Evolutionary conservation across 2,797 vertebrate genomes (phyloP), one percentile per base, ranked within the genome.

Genomic region (Chelon labrosus): DNA sequence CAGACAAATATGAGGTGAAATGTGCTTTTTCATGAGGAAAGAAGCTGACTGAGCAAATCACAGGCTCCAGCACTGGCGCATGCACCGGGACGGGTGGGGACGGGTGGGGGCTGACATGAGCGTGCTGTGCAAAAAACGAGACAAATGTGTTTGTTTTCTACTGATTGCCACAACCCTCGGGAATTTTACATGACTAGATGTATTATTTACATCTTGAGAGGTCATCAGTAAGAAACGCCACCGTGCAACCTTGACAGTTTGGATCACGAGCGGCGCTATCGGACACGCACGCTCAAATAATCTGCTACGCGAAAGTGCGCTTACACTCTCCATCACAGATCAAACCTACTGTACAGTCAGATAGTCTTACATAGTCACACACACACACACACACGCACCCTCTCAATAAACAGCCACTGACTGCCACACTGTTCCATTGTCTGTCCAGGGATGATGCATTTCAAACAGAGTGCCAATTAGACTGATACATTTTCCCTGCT

Each of bases 1-100:
- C 77, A 84, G 86, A 91, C 78, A 90, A 89, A 89, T 87, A 88
- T 74, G 83, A 86, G 76, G 89, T 69, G 78, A 82, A 83, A 91
- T 87, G 88, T 90, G 88, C 79, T 90, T 89, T 86, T 88, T 83
- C 68, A 79, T 8, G 14, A 57, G 72, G 65, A 84, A 85, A 89
- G 65, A 61, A 75, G 91, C 91, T 91, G 89, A 94, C 78, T 63
- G 78, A 79, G 87, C 86, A 10, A 75, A 85, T 89, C 59, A 35
- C 70, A 49, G 73, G 57, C 74, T 75, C 50, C 61, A 44, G 58
- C 65, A 66, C 63, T 12, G 65, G 75, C 8, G 19, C 54, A 27
- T 7, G 44, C 51, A n/a, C 52, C 57, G 37, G 60, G 46, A 74
- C 65, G 57, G 53, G 25, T 25, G 11, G 16, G 14, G 46, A 7